Conservation (phyloP, 2,113 vertebrate species). For the Perca flavescens region DNA sequence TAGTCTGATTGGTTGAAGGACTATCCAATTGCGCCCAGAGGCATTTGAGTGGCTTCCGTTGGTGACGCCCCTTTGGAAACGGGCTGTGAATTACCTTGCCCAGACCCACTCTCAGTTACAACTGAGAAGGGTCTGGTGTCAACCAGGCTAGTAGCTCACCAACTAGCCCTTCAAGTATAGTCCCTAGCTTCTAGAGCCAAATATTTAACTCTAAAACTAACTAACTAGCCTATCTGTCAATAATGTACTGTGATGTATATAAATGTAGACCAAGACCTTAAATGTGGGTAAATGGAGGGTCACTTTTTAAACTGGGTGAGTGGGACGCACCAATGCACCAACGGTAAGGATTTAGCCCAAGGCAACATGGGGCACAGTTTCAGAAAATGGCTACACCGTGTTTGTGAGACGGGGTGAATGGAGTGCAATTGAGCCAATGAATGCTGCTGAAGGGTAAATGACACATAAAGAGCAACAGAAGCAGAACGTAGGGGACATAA, state of each 20-base stretch:
- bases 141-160: no score
- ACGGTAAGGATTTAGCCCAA: conserved; percentile 8
- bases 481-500: conserved; percentile 1
- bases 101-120: no score
- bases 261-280: background rate
- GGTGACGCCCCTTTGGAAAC: no score
- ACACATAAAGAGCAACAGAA: conserved; percentile 12
- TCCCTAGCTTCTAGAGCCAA: background rate
- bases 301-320: conserved; percentile 47
- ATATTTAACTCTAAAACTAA: background rate
- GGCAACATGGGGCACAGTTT: conserved; percentile 28
- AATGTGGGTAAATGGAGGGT: conserved; percentile 1
- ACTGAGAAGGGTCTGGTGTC: no score
- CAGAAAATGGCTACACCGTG: conserved; percentile 12
- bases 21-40: no score
- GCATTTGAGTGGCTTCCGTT: no score
- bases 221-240: background rate
- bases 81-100: no score
- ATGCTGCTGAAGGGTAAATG: conserved; percentile 27
- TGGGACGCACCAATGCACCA: conserved; percentile 5
- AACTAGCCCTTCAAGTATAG: background rate
- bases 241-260: background rate
- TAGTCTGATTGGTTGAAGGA: no score
- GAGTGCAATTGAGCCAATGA: conserved; percentile 48
- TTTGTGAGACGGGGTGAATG: conserved; percentile 17